phyloP scores from a whole-genome alignment of 2,797 vertebrate species.

The Oreochromis mossambicus region DNA sequence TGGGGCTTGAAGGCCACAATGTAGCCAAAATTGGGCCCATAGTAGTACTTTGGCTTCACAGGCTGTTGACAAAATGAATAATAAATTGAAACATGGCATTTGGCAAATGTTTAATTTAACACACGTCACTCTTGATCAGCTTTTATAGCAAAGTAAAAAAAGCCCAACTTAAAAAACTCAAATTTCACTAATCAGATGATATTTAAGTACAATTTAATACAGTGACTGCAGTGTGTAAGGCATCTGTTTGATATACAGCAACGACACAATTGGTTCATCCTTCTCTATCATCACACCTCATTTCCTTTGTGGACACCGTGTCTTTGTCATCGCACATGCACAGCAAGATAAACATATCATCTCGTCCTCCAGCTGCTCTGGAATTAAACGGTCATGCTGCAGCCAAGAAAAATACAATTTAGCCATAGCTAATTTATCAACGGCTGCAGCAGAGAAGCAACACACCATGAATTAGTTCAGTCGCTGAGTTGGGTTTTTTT shows the following conservation, averaged over 20 bases:
- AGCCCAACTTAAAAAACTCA: not conserved
- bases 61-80: constrained; percentile 76
- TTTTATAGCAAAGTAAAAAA: not conserved
- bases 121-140: not conserved
- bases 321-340: constrained; percentile 4
- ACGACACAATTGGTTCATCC: not conserved
- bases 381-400: not conserved
- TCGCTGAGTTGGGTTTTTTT: not conserved
- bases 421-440: constrained; percentile 20
- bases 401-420: constrained; percentile 23
- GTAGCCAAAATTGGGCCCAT: constrained; percentile 91
- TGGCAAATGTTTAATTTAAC: not conserved
- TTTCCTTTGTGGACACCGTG: constrained; percentile 17
- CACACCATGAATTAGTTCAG: not conserved
- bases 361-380: constrained; percentile 21
- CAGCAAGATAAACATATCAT: not conserved
- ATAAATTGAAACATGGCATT: not conserved
- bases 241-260: not conserved
- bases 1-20: constrained; percentile 90
- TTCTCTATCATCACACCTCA: not conserved
- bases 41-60: constrained; percentile 91
- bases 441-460: not conserved
- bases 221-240: not conserved
- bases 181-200: not conserved
- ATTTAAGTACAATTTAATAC: not conserved